Evolutionary conservation across 2,888 invertebrate species (phyloP).

Genomic region (Drosophila ustulata): DNA sequence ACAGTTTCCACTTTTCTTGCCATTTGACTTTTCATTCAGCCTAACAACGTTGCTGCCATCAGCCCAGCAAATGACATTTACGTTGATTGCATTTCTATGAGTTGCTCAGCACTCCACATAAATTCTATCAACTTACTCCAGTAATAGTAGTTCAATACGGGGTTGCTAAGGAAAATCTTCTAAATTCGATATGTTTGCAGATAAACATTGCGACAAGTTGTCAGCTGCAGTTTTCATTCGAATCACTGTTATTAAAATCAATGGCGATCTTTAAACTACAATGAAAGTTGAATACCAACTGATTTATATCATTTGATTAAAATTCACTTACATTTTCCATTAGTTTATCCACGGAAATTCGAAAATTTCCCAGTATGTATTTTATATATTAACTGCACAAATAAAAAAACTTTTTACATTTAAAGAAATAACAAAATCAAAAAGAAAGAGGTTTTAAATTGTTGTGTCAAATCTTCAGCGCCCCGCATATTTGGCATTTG

Average conservation of each 20-base stretch:
- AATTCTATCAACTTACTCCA: slow-evolving; percentile 17
- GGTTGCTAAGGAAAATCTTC: not conserved
- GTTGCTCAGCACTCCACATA: slow-evolving; percentile 4
- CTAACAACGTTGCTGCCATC: slow-evolving; percentile 47
- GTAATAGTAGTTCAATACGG: slow-evolving; percentile 18
- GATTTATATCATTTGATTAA: not conserved
- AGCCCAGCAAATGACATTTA: slow-evolving; percentile 56
- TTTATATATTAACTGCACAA: no score
- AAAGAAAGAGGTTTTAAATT: no score
- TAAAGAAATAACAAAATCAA: no score
- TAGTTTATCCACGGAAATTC: not conserved
- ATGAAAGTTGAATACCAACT: not conserved
- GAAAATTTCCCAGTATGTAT: no score
- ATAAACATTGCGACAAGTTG: not conserved
- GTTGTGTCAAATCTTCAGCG: no score
- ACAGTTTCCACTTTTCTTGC: slow-evolving; percentile 49
- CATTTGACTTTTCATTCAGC: slow-evolving; percentile 42
- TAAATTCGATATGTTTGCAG: not conserved
- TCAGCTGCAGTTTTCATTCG: slow-evolving; percentile 6
- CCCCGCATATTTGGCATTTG: no score
- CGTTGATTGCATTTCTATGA: slow-evolving; percentile 62
- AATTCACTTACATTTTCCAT: not conserved
- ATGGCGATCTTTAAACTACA: not conserved
- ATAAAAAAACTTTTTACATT: no score
- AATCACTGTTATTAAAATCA: not conserved